Evolutionary conservation across 2,113 vertebrate genomes (phyloP).

Genomic region (Oryctolagus cuniculus): mOryCun1.1 NC_091443.1:7680501-7681000

Average conservation of each 20-base stretch:
- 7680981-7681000: too few relatives aligned
- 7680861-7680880: too few relatives aligned
- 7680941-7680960: too few relatives aligned
- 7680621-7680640: neutral
- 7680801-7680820: too few relatives aligned
- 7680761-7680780: neutral
- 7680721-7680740: neutral
- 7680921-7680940: too few relatives aligned
- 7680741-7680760: neutral
- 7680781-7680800: too few relatives aligned
- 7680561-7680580: neutral
- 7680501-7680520: neutral
- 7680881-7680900: too few relatives aligned
- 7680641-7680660: neutral
- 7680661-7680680: neutral
- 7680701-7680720: neutral
- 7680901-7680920: too few relatives aligned
- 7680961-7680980: too few relatives aligned
- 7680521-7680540: neutral
- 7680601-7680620: neutral
- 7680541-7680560: neutral
- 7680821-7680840: too few relatives aligned
- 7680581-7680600: neutral
- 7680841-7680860: too few relatives aligned
- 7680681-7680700: neutral